Evolutionary conservation across 2,797 vertebrate species (phyloP).

Genomic region (Lagocephalus sceleratus): DNA sequence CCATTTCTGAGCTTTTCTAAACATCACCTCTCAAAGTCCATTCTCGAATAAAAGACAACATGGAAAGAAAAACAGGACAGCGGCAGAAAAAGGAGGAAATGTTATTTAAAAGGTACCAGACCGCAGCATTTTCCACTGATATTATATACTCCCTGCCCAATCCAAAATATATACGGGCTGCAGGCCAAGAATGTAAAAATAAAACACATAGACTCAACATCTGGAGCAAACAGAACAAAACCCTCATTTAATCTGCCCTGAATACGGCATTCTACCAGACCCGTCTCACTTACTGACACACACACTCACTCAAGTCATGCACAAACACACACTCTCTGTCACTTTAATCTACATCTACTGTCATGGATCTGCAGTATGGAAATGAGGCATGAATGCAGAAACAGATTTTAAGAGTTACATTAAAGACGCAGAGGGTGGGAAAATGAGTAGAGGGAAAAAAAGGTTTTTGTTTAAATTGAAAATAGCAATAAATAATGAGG

Average conservation of each 20-base stretch:
- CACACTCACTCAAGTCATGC: conserved; percentile 21
- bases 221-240: conserved; percentile 99
- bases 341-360: conserved; percentile 17
- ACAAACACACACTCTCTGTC: conserved; percentile 19
- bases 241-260: conserved; percentile 96
- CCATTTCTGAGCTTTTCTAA: conserved; percentile 79
- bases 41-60: conserved; percentile 98
- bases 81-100: conserved; percentile 99
- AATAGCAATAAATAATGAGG: background rate
- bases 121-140: conserved; percentile 99
- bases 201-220: conserved; percentile 98
- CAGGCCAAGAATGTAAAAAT: conserved; percentile 95
- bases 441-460: no score
- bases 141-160: conserved; percentile 98
- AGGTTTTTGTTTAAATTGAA: conserved; percentile 1
- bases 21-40: conserved; percentile 76
- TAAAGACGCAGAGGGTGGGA: background rate
- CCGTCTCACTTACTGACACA: conserved; percentile 52
- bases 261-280: conserved; percentile 89
- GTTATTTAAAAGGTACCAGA: conserved; percentile 99
- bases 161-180: conserved; percentile 99
- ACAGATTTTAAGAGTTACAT: conserved; percentile 13
- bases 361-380: conserved; percentile 15
- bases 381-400: conserved; percentile 2
- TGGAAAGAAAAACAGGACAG: conserved; percentile 99